A percentile compares a stretch with the other conserved stretches of the same genome.
Conservation (phyloP, 2,113 vertebrate species). For the Tinamus guttatus region DNA sequence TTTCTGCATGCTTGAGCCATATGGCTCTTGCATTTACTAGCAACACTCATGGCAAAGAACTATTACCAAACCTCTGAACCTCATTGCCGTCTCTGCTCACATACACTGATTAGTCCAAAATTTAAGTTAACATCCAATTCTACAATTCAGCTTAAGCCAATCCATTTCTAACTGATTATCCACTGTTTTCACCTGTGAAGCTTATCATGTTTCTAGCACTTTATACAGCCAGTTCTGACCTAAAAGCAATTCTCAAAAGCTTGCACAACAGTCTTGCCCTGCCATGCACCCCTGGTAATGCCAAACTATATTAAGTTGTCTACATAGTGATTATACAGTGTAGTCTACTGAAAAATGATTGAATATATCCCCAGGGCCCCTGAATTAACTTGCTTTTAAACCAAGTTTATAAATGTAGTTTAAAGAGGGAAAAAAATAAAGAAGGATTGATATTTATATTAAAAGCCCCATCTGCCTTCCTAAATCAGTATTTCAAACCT, state of each 20-base stretch:
- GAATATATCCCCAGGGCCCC: accelerated
- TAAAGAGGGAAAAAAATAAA: background rate
- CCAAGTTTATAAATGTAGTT: background rate
- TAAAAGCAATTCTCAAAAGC: background rate
- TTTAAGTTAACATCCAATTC: background rate
- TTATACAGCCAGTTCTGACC: background rate
- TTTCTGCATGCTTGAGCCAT: conserved; percentile 40
- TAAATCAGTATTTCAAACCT: accelerated
- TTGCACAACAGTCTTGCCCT: background rate
- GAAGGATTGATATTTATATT: background rate
- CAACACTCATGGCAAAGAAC: conserved; percentile 26
- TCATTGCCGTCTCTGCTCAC: background rate
- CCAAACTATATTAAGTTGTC: background rate
- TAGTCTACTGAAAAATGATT: background rate
- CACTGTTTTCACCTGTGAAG: background rate
- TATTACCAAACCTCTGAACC: background rate
- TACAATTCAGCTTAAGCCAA: background rate
- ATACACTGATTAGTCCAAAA: background rate
- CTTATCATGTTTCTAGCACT: background rate
- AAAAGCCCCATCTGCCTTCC: background rate
- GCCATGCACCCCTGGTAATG: accelerated
- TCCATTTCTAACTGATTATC: background rate
- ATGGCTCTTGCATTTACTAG: background rate
- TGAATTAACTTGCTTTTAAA: background rate
- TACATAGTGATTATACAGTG: background rate